A percentile compares a stretch with the other conserved stretches of the same genome.
Evolutionary conservation across 2,113 vertebrate genomes (phyloP).

Genomic region (Carassius auratus): DNA sequence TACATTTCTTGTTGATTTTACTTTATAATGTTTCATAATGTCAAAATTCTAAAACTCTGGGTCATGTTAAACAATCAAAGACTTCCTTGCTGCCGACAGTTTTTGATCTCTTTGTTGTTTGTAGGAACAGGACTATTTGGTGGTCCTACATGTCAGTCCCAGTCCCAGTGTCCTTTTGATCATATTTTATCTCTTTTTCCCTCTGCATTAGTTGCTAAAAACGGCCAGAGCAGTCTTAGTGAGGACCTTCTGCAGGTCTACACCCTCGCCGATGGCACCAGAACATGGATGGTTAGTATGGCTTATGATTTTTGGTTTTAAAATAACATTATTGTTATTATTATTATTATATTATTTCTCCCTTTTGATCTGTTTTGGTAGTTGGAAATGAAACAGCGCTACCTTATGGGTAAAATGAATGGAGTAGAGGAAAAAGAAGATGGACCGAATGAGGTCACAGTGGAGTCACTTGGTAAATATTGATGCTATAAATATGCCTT

Average conservation of each 20-base stretch:
- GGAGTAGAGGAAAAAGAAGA: slow-evolving; percentile 77
- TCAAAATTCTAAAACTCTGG: background rate
- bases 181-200: background rate
- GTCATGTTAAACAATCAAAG: background rate
- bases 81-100: background rate
- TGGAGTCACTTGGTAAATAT: slow-evolving; percentile 86
- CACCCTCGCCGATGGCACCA: slow-evolving; percentile 88
- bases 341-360: background rate
- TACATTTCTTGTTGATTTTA: background rate
- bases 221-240: slow-evolving; percentile 78
- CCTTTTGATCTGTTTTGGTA: slow-evolving; percentile 64
- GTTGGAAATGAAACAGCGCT: slow-evolving; percentile 98
- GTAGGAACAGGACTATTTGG: background rate
- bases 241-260: slow-evolving; percentile 92
- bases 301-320: background rate
- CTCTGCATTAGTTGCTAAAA: slow-evolving; percentile 79
- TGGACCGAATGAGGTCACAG: slow-evolving; percentile 80
- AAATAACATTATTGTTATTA: background rate
- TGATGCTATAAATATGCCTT: background rate
- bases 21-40: background rate
- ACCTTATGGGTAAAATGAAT: slow-evolving; percentile 78
- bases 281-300: slow-evolving; percentile 95
- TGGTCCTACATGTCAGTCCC: background rate
- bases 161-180: background rate
- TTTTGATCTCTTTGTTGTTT: background rate